Conservation (phyloP, 2,888 invertebrate genomes). For the Drosophila anomalata region DNA sequence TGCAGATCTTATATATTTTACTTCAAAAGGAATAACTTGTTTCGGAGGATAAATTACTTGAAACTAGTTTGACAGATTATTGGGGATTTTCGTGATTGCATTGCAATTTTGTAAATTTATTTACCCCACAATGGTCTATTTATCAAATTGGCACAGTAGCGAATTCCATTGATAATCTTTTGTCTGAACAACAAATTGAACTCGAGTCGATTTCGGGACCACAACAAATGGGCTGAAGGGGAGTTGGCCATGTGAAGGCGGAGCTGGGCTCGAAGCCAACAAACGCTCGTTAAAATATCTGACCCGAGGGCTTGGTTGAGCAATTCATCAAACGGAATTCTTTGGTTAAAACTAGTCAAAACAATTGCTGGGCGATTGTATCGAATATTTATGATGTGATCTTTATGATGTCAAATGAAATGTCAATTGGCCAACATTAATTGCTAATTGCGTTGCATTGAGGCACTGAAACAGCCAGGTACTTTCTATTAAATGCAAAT, state of each 20-base stretch:
- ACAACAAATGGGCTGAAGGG: constrained; percentile 22
- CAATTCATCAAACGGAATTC: constrained; percentile 64
- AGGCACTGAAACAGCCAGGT: constrained; percentile 34
- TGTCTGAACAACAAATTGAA: constrained; percentile 21
- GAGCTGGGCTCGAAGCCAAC: constrained; percentile 41
- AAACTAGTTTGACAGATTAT: not conserved
- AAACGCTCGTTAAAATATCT: constrained; percentile 59
- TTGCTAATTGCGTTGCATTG: constrained; percentile 63
- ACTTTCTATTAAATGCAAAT: constrained; percentile 75
- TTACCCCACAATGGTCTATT: constrained; percentile 22
- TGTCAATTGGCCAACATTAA: constrained; percentile 65
- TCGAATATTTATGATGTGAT: constrained; percentile 58
- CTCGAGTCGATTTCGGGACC: constrained; percentile 23
- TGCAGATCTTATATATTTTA: not conserved
- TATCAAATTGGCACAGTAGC: constrained; percentile 38
- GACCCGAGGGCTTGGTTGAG: constrained; percentile 71
- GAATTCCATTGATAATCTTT: constrained; percentile 37
- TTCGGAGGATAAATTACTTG: not conserved
- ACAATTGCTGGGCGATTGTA: constrained; percentile 65
- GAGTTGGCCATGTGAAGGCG: constrained; percentile 48
- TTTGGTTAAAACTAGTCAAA: constrained; percentile 40
- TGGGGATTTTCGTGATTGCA: constrained; percentile 8
- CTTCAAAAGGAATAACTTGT: not conserved
- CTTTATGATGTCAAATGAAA: constrained; percentile 47
- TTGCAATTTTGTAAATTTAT: constrained; percentile 5